These are phyloP conservation scores for Ostrea edulis DNA, from an alignment of 1,140 invertebrate genomes.

Conservation along the genomic window DNA sequence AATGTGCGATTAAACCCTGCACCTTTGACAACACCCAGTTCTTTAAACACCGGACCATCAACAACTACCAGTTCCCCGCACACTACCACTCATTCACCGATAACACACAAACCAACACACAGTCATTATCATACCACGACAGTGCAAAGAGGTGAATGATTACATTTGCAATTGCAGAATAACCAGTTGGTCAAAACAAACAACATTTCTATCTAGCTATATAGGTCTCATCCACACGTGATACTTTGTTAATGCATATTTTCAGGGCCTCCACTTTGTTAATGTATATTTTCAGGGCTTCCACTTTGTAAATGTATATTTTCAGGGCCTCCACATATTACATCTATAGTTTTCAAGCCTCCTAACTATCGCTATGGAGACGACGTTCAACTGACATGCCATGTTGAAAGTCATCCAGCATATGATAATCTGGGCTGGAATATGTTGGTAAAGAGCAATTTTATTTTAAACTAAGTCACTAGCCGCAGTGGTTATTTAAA, in stretches of 20 bases:
- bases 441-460: neutral
- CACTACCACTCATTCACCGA: neutral
- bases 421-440: neutral
- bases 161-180: too few species aligned
- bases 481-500: too few species aligned
- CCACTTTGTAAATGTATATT: neutral
- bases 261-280: neutral
- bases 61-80: neutral
- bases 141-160: too few species aligned
- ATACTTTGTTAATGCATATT: too few species aligned
- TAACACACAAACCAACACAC: too few species aligned
- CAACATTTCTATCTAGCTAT: too few species aligned
- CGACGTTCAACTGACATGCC: neutral
- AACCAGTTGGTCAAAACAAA: too few species aligned
- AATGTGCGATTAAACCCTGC: neutral
- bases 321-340: neutral
- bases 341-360: neutral
- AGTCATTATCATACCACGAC: too few species aligned
- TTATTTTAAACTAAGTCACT: too few species aligned
- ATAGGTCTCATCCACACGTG: too few species aligned
- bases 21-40: neutral
- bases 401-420: neutral
- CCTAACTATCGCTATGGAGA: neutral
- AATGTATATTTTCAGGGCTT: too few species aligned
- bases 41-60: neutral